Evolutionary conservation across 2,797 vertebrate genomes (phyloP).

Genomic region (Australoheros facetus): DNA sequence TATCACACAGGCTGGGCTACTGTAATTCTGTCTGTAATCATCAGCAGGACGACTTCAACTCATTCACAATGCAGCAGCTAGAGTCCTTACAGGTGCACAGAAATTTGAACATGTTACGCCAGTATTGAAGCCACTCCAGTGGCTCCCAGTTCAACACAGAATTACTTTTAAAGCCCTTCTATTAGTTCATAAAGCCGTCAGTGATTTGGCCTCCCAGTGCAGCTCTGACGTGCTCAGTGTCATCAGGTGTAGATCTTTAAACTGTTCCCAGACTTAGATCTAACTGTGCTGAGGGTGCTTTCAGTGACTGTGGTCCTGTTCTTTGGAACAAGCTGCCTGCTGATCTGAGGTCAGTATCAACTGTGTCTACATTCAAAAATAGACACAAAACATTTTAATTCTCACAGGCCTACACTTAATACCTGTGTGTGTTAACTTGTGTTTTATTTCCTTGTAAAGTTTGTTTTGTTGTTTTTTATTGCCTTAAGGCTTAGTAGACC

Average conservation of each 20-base stretch:
- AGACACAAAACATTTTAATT: not conserved
- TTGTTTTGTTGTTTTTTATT: not conserved
- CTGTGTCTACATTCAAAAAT: no score
- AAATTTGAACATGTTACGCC: no score
- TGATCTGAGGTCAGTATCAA: not conserved
- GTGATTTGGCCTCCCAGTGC: no score
- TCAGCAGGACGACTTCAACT: no score
- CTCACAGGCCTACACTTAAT: not conserved
- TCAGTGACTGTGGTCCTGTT: not conserved
- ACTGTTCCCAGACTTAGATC: not conserved
- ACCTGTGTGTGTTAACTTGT: not conserved
- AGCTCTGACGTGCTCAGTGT: not conserved
- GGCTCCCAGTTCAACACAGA: no score
- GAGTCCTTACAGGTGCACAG: no score
- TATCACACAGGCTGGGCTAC: no score
- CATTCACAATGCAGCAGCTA: no score
- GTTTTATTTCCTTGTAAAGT: not conserved
- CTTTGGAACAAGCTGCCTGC: fast-evolving
- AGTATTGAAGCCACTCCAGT: no score
- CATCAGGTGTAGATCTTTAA: not conserved
- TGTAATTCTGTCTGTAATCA: no score
- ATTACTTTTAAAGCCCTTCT: no score
- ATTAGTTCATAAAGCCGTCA: no score
- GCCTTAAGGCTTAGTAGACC: not conserved
- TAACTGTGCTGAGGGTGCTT: not conserved